Conservation (phyloP, 2,113 vertebrate genomes). For the Tachysurus vachellii region DNA sequence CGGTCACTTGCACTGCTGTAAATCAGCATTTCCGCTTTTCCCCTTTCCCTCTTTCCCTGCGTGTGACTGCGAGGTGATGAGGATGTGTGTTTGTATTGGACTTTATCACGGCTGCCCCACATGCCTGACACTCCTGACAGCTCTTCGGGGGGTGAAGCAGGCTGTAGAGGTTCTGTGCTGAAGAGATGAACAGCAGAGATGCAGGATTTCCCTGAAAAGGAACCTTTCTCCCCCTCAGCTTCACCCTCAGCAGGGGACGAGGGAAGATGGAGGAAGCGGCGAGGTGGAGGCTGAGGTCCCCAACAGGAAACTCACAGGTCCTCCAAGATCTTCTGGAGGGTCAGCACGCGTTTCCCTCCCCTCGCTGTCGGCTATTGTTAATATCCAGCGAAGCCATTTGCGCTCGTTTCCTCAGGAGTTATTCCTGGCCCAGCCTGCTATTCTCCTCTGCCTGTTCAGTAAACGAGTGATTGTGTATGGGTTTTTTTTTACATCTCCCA, state of each 20-base stretch:
- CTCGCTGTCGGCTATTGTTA: constrained; percentile 67
- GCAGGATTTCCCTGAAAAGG: constrained; percentile 76
- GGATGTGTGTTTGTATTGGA: not conserved
- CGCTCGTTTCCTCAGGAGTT: constrained; percentile 67
- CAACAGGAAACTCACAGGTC: constrained; percentile 67
- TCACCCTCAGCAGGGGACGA: constrained; percentile 54
- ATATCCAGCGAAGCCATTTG: constrained; percentile 49
- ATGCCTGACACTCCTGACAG: not conserved
- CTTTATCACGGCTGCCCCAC: constrained; percentile 10
- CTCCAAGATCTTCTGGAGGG: constrained; percentile 65
- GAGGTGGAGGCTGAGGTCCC: constrained; percentile 2
- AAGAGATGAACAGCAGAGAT: constrained; percentile 32
- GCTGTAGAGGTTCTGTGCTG: not conserved
- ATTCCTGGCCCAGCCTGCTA: constrained; percentile 64
- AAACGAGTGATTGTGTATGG: constrained; percentile 55
- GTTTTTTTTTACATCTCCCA: constrained; percentile 34
- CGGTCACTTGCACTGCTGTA: constrained; percentile 2
- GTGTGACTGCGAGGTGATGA: constrained; percentile 15
- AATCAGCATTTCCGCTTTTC: constrained; percentile 5
- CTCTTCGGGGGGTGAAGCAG: constrained; percentile 33
- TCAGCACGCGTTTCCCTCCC: constrained; percentile 58
- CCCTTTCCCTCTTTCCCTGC: not conserved
- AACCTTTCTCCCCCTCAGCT: constrained; percentile 62
- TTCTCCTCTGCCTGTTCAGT: constrained; percentile 58
- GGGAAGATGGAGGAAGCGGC: not conserved